phyloP scores from a whole-genome alignment of 2,113 vertebrate genomes.

The Alligator mississippiensis region DNA sequence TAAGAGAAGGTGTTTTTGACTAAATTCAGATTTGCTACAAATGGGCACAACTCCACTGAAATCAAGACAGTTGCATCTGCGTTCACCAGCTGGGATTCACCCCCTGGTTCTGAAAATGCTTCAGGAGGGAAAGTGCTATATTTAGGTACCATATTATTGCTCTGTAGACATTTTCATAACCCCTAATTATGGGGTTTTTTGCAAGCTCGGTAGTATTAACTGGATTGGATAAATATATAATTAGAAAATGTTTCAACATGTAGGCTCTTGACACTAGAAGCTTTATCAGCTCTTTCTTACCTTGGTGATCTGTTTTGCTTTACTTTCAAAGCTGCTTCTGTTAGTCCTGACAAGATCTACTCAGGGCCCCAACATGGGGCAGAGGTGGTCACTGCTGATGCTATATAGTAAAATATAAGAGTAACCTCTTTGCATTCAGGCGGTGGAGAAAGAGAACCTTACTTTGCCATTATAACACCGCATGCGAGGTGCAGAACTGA shows the following conservation, averaged over 20 bases:
- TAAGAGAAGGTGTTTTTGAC: constrained; percentile 10
- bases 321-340: constrained; percentile 69
- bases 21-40: constrained; percentile 41
- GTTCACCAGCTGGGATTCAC: constrained; percentile 67
- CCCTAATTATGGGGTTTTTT: constrained; percentile 74
- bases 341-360: constrained; percentile 65
- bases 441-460: constrained; percentile 30
- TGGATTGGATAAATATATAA: constrained; percentile 77
- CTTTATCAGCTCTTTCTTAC: constrained; percentile 77
- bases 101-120: constrained; percentile 68
- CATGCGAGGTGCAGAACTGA: background rate
- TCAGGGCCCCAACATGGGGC: constrained; percentile 42
- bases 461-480: background rate
- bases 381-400: constrained; percentile 42
- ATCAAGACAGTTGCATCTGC: constrained; percentile 69
- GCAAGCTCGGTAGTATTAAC: constrained; percentile 76
- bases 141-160: constrained; percentile 74
- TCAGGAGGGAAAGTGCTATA: constrained; percentile 75
- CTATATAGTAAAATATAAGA: background rate
- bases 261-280: constrained; percentile 74
- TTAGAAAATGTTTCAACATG: constrained; percentile 78
- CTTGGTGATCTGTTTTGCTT: constrained; percentile 73
- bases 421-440: background rate
- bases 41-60: constrained; percentile 37
- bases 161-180: constrained; percentile 77